Base-by-base conservation (phyloP, 2,888 invertebrate genomes). In the Pomacea canaliculata region DNA sequence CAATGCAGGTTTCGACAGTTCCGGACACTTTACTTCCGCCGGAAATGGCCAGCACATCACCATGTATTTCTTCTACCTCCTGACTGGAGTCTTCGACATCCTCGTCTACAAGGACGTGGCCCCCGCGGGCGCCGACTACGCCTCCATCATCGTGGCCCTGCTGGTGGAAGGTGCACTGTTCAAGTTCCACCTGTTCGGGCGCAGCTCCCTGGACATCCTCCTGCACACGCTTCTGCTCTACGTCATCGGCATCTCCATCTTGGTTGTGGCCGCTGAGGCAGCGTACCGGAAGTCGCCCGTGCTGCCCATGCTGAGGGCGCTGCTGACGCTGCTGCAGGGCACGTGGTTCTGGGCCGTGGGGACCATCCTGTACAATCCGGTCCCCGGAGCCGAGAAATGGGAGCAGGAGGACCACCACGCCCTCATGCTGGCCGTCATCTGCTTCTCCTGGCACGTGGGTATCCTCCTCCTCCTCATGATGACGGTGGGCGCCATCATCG, bases 331-430 rank as follows among this genome's bases (percentile, higher is more conserved):
- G n/a, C 85, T 92, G 12, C 92, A 93, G 85, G 92, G 92, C n/a
- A 91, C 91, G 4, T 93, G 92, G 92, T 92, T 92, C 86, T 91
- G 89, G 85, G 91, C 91, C 79, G 90, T 92, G 16, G 92, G 91
- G 0, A 91, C 91, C 85, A 91, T 92, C 77, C 85, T 92, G 46
- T 92, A 92, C 84, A 91, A 91, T 59, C 92, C 92, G 8, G 79
- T 86, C 12, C 81, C 85, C 9, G 81, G 80, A 37, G 85, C 86
- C 1, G 74, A 73, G 49, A 79, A 63, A 46, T 92, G 92, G 92
- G 87, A 91, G 51, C 80, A 82, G 37, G 85, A 89, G 7, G 82
- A 86, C 82, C 92, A 92, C 81, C 87, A 86, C 7, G 84, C 91
- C 81, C 89, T 92, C 86, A 92, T 92, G 91, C 85, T 91, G 13